phyloP scores from a whole-genome alignment of 2,888 invertebrate genomes.

The Trypoxylon attenuatum region DNA sequence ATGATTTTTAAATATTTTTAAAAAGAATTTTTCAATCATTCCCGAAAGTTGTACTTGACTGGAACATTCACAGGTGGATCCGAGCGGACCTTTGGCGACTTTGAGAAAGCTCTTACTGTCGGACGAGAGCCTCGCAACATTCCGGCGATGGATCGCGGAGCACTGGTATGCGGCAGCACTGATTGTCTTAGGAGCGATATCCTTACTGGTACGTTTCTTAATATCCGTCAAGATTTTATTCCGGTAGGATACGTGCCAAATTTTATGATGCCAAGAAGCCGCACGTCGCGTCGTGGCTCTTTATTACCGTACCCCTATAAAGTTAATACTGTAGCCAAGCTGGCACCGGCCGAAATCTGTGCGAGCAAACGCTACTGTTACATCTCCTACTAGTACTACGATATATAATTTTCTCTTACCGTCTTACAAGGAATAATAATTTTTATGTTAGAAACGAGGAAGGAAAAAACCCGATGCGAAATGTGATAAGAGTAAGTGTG shows the following conservation, averaged over 20 bases:
- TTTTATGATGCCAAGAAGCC: too few species aligned
- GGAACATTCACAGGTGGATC: conserved; percentile 88
- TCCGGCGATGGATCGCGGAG: conserved; percentile 89
- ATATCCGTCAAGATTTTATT: background rate
- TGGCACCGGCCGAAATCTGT: too few species aligned
- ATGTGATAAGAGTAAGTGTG: conserved; percentile 62
- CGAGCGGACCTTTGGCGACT: conserved; percentile 93
- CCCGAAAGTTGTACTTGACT: background rate
- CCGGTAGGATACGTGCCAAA: background rate
- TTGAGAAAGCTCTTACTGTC: conserved; percentile 89
- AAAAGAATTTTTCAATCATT: too few species aligned
- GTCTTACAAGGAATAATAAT: conserved; percentile 7
- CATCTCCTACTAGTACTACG: too few species aligned
- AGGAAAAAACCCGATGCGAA: conserved; percentile 54
- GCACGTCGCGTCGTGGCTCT: too few species aligned
- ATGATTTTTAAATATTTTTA: background rate
- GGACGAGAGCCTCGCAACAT: conserved; percentile 92
- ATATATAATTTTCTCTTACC: background rate
- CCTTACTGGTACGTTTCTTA: conserved; percentile 83
- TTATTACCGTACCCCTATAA: too few species aligned
- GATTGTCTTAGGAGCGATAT: conserved; percentile 83
- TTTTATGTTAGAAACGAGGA: conserved; percentile 57
- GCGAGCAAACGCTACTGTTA: too few species aligned
- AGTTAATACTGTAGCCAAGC: too few species aligned
- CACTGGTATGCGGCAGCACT: conserved; percentile 94